phyloP scores from a whole-genome alignment of 2,113 vertebrate genomes.

The Tachycineta bicolor region DNA sequence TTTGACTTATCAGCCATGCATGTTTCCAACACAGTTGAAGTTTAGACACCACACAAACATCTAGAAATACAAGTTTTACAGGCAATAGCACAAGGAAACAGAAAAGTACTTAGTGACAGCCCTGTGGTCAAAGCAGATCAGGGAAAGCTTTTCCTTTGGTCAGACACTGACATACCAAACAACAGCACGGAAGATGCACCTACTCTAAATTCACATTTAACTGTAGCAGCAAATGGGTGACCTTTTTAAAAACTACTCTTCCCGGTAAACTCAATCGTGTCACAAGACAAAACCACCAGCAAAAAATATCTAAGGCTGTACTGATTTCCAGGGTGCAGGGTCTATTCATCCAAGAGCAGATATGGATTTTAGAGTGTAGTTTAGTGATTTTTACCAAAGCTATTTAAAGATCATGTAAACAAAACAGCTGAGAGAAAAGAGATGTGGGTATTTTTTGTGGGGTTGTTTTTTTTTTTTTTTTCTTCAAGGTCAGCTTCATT shows the following conservation, averaged over 20 bases:
- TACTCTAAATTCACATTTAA: not conserved
- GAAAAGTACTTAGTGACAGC: not conserved
- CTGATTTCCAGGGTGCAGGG: not conserved
- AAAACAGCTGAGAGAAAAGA: not conserved
- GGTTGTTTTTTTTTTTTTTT: not conserved
- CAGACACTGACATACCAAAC: not conserved
- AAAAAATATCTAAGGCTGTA: not conserved
- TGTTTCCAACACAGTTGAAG: not conserved
- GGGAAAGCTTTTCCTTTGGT: not conserved
- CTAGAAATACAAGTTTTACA: not conserved
- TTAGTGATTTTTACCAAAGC: not conserved
- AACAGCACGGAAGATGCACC: not conserved
- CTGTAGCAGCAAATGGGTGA: not conserved
- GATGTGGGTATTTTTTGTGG: accelerated
- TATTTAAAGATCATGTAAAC: not conserved
- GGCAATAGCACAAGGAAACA: not conserved
- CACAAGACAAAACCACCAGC: not conserved
- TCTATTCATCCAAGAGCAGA: not conserved
- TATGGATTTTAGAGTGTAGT: not conserved
- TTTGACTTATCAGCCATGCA: not conserved
- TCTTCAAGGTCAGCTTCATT: not conserved
- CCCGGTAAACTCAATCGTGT: not conserved
- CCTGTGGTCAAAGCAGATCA: not conserved
- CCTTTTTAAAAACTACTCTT: not conserved
- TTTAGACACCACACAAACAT: not conserved